Evolutionary conservation across 2,113 vertebrate species (phyloP).

Genomic region (Excalfactoria chinensis): DNA sequence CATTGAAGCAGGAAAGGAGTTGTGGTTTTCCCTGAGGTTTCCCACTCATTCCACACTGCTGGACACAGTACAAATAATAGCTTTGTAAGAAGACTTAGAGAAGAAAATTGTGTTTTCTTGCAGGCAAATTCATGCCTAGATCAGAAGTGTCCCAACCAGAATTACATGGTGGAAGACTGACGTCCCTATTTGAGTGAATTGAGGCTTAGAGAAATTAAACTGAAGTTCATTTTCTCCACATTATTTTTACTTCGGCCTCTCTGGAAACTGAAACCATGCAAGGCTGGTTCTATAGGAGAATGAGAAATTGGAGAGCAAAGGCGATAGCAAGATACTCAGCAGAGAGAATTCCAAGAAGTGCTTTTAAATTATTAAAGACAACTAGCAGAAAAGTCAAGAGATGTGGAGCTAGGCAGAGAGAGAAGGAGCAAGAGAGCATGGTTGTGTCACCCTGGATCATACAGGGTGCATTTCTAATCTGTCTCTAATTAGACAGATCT

Average conservation of each 20-base stretch:
- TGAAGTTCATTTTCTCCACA: background rate
- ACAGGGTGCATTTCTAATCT: background rate
- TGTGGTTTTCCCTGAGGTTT: constrained; percentile 33
- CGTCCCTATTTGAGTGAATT: background rate
- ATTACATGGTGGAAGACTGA: background rate
- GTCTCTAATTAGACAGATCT: background rate
- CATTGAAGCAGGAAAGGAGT: constrained; percentile 13
- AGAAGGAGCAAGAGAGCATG: background rate
- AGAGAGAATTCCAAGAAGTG: background rate
- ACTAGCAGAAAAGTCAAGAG: background rate
- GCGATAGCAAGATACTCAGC: background rate
- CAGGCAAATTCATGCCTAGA: background rate
- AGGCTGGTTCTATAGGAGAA: background rate
- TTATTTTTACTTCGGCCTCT: background rate
- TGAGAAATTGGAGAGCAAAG: background rate
- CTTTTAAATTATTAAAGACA: background rate
- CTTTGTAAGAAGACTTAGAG: background rate
- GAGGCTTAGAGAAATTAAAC: background rate
- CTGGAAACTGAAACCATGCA: background rate
- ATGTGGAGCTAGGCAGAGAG: background rate
- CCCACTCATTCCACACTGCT: background rate
- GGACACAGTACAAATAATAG: background rate
- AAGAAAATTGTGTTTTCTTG: constrained; percentile 9
- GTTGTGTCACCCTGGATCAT: background rate
- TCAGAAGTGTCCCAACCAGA: background rate